These are phyloP conservation scores for Paedocypris micromegethes DNA, from an alignment of 2,797 vertebrate species.

Conservation along the genomic window DNA sequence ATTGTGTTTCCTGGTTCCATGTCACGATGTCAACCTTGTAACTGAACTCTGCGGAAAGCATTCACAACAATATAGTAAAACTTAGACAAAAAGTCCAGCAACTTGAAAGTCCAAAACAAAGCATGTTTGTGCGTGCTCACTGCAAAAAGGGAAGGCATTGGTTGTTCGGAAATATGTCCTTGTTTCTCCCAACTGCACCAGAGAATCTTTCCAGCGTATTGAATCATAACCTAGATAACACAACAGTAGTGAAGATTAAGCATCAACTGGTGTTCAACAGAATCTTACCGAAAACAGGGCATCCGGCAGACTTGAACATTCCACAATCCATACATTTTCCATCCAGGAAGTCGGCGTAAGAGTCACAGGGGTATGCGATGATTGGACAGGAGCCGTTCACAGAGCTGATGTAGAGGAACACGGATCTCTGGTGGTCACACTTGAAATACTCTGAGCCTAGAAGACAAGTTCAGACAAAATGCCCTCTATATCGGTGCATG, in stretches of 20 bases:
- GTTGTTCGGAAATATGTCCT: constrained; percentile 67
- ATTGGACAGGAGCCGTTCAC: constrained; percentile 61
- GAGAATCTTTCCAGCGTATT: constrained; percentile 55
- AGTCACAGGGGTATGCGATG: constrained; percentile 76
- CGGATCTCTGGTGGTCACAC: constrained; percentile 93
- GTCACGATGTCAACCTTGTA: constrained; percentile 64
- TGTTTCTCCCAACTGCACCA: constrained; percentile 49
- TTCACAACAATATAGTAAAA: neutral
- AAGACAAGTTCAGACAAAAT: neutral
- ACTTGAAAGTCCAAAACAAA: too few relatives aligned
- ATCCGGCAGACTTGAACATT: constrained; percentile 66
- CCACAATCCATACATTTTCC: constrained; percentile 77
- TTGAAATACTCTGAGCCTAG: constrained; percentile 73
- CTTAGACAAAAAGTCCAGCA: too few relatives aligned
- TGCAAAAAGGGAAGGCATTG: constrained; percentile 57
- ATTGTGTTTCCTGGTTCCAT: constrained; percentile 62
- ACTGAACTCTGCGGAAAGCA: constrained; percentile 52
- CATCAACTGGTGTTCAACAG: neutral
- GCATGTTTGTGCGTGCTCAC: constrained; percentile 56
- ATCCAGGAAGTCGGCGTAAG: constrained; percentile 74
- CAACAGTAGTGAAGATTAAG: neutral
- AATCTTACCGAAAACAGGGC: constrained; percentile 81
- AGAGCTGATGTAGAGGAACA: constrained; percentile 76
- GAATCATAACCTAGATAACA: constrained; percentile 60
- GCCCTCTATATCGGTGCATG: neutral